These are phyloP conservation scores for Lates japonicus DNA, from an alignment of 2,797 vertebrate genomes.

Conservation along the genomic window DNA sequence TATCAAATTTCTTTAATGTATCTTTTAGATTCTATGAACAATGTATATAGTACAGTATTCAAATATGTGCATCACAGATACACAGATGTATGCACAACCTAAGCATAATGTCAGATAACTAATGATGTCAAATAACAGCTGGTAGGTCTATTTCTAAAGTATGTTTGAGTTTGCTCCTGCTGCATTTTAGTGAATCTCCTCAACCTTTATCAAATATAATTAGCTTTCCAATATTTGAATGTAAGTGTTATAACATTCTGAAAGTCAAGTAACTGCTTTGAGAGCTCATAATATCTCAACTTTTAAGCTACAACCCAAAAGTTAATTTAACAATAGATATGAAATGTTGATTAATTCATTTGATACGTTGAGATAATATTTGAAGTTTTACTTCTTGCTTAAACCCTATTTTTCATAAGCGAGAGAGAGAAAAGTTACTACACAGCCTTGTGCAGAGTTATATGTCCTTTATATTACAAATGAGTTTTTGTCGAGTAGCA, in stretches of 20 bases:
- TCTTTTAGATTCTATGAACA: not conserved
- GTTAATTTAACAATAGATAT: not conserved
- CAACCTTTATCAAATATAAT: not conserved
- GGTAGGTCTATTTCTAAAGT: not conserved
- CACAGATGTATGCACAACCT: not conserved
- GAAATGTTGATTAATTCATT: not conserved
- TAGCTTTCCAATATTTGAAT: not conserved
- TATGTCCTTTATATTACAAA: not conserved
- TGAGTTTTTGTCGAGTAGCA: not conserved
- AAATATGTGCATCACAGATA: not conserved
- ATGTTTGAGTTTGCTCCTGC: not conserved
- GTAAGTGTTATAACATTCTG: not conserved
- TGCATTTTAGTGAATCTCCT: conserved; percentile 1
- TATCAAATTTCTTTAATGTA: not conserved
- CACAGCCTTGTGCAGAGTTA: not conserved
- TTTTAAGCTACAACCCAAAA: not conserved
- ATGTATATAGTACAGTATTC: not conserved
- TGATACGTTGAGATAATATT: not conserved
- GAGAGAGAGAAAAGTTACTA: not conserved
- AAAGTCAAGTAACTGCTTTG: not conserved
- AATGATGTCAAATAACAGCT: not conserved
- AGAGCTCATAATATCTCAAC: not conserved
- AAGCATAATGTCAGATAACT: not conserved
- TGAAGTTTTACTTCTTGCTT: not conserved
- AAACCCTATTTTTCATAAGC: not conserved